Evolutionary conservation across 2,888 invertebrate genomes (phyloP).

Genomic region (Desoria tigrina): DNA sequence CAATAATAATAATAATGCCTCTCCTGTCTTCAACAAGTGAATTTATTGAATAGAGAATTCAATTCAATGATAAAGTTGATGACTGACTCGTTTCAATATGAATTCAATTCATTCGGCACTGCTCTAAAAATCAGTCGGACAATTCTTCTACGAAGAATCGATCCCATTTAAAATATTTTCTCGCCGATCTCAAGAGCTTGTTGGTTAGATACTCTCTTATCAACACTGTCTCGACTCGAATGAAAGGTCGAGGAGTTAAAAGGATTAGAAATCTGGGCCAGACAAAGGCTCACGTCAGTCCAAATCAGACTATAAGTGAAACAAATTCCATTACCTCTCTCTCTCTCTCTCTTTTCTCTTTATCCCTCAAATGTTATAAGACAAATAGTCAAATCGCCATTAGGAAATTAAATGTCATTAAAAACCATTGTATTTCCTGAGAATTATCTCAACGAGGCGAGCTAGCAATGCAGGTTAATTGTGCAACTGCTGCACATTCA

Average conservation of each 20-base stretch:
- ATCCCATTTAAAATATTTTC: neutral
- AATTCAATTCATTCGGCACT: conserved; percentile 4
- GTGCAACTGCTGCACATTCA: no score
- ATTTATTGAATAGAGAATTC: neutral
- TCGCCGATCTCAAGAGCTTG: neutral
- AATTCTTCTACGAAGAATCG: conserved; percentile 1
- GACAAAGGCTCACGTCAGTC: conserved; percentile 19
- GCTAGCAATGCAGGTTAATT: no score
- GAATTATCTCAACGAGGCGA: no score
- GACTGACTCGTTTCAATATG: conserved; percentile 7
- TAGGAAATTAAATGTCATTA: neutral
- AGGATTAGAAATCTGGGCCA: conserved; percentile 20
- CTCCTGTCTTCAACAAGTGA: neutral
- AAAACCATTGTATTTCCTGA: no score
- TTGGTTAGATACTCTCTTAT: neutral
- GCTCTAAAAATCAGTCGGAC: neutral
- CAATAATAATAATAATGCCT: no score
- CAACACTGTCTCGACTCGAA: neutral
- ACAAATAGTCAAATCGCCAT: neutral
- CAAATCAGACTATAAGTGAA: conserved; percentile 16
- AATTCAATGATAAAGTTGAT: conserved; percentile 2
- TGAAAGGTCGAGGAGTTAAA: conserved; percentile 13
- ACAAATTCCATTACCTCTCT: neutral
- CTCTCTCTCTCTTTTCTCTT: neutral
- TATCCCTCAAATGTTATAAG: neutral